Evolutionary conservation across 2,113 vertebrate species (phyloP), one percentile per base, ranked within the genome.

Genomic region (Otocyon megalotis): DNA sequence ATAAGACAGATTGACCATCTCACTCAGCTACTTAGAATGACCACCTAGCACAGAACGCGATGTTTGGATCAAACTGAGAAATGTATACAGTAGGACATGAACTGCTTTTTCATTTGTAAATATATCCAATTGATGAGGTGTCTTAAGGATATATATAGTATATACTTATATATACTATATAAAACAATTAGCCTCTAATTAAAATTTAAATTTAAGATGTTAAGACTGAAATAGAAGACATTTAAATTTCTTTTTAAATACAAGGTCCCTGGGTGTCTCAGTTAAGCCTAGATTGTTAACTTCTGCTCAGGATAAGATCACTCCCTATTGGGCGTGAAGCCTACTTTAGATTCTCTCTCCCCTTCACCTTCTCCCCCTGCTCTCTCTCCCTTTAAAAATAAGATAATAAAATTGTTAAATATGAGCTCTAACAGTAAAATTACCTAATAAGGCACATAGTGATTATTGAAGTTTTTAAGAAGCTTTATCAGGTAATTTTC

Each of bases 41-140:
- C 37, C n/a, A 84, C 74, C 37, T 65, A 60, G 63, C 77, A 37
- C 14, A 91, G 76, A 94, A 72, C 9, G 74, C 83, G 12, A 65
- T 20, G 19, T 24, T 85, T 90, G 20, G 9, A 54, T 88, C 63
- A 94, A 77, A 48, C 85, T 81, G 50, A 89, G 32, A 85, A 91
- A 7, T 85, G 1, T 48, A 1, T 89, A 11, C 26, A 82, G 12
- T 12, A n/a, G 60, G 69, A 16, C 7, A 17, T 65, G 65, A 87
- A 30, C 60, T 93, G 37, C 26, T 87, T 90, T 96, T 94, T 93
- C 54, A 63, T 88, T 92, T 91, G 67, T 93, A 63, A 69, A 77
- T 92, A 28, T 53, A 53, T 83, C 60, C 88, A 85, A 30, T 48
- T 93, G 7, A 56, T 3, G 22, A 53, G 30, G 56, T 79, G 13